Percentiles rank a stretch among this genome's conserved stretches.
Conservation (phyloP, 2,797 vertebrate genomes). For the Lacerta bilineata region DNA sequence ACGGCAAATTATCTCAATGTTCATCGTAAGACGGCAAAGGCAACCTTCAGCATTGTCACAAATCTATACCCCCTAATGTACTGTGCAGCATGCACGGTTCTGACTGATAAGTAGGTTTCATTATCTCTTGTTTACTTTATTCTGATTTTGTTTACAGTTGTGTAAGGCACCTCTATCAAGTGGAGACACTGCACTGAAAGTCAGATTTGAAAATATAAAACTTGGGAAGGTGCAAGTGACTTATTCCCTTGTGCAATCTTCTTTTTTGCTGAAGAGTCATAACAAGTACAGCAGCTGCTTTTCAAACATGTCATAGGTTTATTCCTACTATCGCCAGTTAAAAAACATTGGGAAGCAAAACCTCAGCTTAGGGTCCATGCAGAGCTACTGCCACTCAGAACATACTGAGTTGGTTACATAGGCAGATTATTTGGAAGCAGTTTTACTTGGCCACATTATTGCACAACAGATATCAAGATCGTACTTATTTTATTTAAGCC, state of each 20-base stretch:
- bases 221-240: no score
- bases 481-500: no score
- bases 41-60: background rate
- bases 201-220: background rate
- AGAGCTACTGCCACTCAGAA: no score
- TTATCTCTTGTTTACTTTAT: conserved; percentile 43
- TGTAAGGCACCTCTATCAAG: background rate
- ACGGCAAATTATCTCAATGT: conserved; percentile 50
- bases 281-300: background rate
- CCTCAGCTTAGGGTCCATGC: background rate
- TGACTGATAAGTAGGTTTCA: conserved; percentile 54
- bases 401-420: no score
- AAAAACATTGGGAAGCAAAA: background rate
- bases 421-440: no score
- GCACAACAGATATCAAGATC: no score
- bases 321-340: background rate
- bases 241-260: background rate
- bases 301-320: background rate
- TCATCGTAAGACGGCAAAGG: conserved; percentile 41
- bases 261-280: background rate
- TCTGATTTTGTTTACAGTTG: background rate
- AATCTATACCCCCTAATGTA: background rate
- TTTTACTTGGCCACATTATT: no score
- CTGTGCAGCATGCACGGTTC: conserved; percentile 16
- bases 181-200: background rate